Conservation (phyloP, 2,888 invertebrate genomes). For the Catonia carolina region DNA sequence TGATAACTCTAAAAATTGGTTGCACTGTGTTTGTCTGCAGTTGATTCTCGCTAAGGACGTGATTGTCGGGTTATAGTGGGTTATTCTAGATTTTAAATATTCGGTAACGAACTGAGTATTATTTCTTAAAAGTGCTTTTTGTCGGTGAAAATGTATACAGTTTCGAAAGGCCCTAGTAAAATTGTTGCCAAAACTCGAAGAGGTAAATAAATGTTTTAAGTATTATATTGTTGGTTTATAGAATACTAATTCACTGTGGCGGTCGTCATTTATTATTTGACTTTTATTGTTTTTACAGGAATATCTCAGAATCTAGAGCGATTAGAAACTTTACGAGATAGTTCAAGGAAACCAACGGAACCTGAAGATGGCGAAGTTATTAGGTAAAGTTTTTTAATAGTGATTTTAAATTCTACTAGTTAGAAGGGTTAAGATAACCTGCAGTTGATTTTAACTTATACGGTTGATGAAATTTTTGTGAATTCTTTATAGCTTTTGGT, state of each 20-base stretch:
- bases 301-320: slow-evolving; percentile 75
- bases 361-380: slow-evolving; percentile 59
- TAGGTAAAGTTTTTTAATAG: slow-evolving; percentile 47
- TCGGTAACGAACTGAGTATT: too few relatives aligned
- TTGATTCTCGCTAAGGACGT: too few relatives aligned
- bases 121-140: too few relatives aligned
- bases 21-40: too few relatives aligned
- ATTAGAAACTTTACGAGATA: slow-evolving; percentile 65
- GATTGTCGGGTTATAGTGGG: too few relatives aligned
- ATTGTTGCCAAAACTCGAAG: slow-evolving; percentile 80
- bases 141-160: slow-evolving; percentile 63
- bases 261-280: slow-evolving; percentile 21
- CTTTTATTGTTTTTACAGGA: slow-evolving; percentile 47
- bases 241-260: slow-evolving; percentile 16
- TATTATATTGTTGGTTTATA: slow-evolving; percentile 25
- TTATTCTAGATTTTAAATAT: too few relatives aligned
- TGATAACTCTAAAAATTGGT: too few relatives aligned
- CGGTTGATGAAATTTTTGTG: too few relatives aligned
- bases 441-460: too few relatives aligned
- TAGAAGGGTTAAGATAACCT: too few relatives aligned
- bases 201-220: slow-evolving; percentile 47
- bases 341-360: slow-evolving; percentile 60
- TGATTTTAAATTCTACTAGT: background rate
- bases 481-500: too few relatives aligned
- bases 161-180: slow-evolving; percentile 81